These are phyloP conservation scores for Capromys pilorides DNA, from an alignment of 2,797 vertebrate species.

Conservation along the genomic window DNA sequence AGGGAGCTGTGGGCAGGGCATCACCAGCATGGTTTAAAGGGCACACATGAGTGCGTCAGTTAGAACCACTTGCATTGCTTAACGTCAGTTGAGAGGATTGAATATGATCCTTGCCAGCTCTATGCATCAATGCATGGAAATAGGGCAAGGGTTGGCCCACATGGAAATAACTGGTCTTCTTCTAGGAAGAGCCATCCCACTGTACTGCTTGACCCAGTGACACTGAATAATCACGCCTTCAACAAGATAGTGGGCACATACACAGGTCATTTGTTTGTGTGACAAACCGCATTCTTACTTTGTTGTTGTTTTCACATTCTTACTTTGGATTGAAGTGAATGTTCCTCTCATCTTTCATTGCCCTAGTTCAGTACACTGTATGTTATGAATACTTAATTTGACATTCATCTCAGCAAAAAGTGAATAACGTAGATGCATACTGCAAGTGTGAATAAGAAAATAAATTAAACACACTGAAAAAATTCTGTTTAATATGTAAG, in stretches of 20 bases:
- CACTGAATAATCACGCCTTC: background rate
- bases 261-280: background rate
- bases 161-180: background rate
- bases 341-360: background rate
- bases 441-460: slow-evolving; percentile 36
- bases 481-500: background rate
- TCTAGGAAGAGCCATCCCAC: background rate
- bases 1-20: background rate
- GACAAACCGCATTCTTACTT: background rate
- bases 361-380: background rate
- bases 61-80: background rate
- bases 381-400: background rate
- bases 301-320: too few species aligned
- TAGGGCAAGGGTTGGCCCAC: background rate
- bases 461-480: slow-evolving; percentile 28
- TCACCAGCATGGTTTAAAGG: background rate
- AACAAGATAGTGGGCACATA: background rate
- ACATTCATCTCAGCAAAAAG: background rate
- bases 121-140: background rate
- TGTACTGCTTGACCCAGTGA: background rate
- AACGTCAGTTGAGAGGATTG: background rate
- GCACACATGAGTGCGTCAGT: too few species aligned
- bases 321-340: background rate
- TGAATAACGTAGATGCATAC: background rate
- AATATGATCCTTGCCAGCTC: background rate